These are phyloP conservation scores for Dicerorhinus sumatrensis DNA, from an alignment of 2,113 vertebrate species.

Conservation along the genomic window DNA sequence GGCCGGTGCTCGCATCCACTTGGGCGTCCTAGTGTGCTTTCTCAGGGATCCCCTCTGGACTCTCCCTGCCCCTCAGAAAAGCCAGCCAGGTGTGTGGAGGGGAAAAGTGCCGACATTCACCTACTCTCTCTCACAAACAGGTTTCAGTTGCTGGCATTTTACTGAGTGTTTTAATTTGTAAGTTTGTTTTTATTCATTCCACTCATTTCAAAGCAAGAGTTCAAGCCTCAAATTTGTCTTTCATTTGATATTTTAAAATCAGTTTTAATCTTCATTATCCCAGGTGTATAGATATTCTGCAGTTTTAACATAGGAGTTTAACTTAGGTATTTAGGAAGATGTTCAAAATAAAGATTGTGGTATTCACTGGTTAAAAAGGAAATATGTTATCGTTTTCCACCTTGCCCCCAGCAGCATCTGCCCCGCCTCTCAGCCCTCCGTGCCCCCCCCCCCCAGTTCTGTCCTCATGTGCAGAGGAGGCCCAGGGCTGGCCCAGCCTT, in stretches of 20 bases:
- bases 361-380: neutral
- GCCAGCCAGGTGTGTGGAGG: too few species aligned
- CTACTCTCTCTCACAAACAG: fast-evolving
- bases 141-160: neutral
- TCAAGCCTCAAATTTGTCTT: neutral
- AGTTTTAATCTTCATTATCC: neutral
- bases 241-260: neutral
- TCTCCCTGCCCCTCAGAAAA: neutral
- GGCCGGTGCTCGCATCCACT: too few species aligned
- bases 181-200: neutral
- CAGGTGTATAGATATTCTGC: neutral
- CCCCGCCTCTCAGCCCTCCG: neutral
- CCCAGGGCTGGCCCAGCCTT: fast-evolving
- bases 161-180: neutral
- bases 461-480: neutral
- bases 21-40: too few species aligned
- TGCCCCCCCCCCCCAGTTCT: fast-evolving
- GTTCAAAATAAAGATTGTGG: neutral
- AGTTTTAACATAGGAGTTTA: neutral
- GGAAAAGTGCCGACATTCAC: fast-evolving
- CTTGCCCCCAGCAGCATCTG: fast-evolving
- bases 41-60: too few species aligned
- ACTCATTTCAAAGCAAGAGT: neutral
- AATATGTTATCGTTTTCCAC: fast-evolving
- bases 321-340: neutral